These are phyloP conservation scores for Indri indri DNA, from an alignment of 2,113 vertebrate species.

Conservation along the genomic window DNA sequence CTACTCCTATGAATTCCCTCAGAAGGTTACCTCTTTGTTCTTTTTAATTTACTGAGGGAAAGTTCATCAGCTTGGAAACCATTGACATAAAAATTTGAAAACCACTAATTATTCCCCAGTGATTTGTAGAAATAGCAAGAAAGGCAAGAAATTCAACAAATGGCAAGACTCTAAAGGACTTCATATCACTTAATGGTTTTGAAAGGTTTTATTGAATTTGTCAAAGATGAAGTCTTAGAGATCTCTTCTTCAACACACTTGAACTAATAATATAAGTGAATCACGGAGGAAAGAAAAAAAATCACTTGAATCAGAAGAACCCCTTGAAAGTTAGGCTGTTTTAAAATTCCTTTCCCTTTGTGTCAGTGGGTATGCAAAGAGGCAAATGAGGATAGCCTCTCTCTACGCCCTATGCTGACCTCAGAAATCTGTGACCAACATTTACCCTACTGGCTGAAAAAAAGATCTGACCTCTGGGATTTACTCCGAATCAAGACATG, in stretches of 20 bases:
- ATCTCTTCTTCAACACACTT: background rate
- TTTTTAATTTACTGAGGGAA: background rate
- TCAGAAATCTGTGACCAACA: conserved; percentile 12
- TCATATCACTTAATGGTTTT: background rate
- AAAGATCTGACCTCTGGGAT: background rate
- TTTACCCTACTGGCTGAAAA: background rate
- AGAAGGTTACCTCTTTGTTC: background rate
- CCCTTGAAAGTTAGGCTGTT: background rate
- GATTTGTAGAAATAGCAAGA: background rate
- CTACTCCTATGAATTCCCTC: background rate
- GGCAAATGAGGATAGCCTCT: background rate
- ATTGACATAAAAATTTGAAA: conserved; percentile 13
- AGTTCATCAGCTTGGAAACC: background rate
- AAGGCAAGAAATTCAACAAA: background rate
- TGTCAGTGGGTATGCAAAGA: background rate
- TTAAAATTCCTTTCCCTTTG: background rate
- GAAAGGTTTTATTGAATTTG: background rate
- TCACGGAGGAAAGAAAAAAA: background rate
- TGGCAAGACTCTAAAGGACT: background rate
- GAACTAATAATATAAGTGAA: background rate
- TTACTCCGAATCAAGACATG: background rate
- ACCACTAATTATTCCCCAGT: background rate
- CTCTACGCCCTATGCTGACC: background rate
- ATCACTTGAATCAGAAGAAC: background rate
- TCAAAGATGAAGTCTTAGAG: background rate